Conservation (phyloP, 1,140 invertebrate genomes). For the Hermetia illucens region DNA sequence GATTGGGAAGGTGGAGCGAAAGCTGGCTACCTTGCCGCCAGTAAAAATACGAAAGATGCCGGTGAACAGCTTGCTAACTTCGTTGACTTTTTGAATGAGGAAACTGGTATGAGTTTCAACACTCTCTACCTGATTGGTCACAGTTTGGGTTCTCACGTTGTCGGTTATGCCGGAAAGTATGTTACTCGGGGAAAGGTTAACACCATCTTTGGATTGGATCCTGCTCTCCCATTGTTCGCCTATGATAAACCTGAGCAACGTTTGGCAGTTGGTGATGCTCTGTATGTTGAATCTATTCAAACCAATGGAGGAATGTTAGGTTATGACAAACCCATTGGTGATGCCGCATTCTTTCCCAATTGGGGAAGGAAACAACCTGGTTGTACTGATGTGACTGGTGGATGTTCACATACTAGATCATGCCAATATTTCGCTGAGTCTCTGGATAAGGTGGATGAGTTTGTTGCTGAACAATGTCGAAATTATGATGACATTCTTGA, state of each 20-base stretch:
- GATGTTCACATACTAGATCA: slow-evolving; percentile 28
- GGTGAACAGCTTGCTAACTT: slow-evolving; percentile 9
- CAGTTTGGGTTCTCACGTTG: slow-evolving; percentile 31
- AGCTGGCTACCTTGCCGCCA: slow-evolving; percentile 33
- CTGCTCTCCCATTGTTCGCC: slow-evolving; percentile 11
- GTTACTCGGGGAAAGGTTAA: slow-evolving; percentile 13
- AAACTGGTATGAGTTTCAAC: slow-evolving; percentile 14
- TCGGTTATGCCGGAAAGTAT: slow-evolving; percentile 21
- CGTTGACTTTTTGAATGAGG: slow-evolving; percentile 10
- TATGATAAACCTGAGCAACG: slow-evolving; percentile 13
- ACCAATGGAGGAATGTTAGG: slow-evolving; percentile 40
- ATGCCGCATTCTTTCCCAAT: slow-evolving; percentile 42
- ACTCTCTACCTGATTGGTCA: slow-evolving; percentile 12
- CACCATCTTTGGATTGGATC: slow-evolving; percentile 30
- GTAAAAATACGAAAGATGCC: slow-evolving; percentile 15
- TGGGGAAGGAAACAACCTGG: slow-evolving; percentile 32
- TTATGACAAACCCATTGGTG: slow-evolving; percentile 32
- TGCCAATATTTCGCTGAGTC: slow-evolving; percentile 29
- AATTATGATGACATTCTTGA: slow-evolving; percentile 2
- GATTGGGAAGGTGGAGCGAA: slow-evolving; percentile 35
- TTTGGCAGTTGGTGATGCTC: slow-evolving; percentile 38
- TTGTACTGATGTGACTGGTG: slow-evolving; percentile 22
- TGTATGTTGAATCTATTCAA: slow-evolving; percentile 50
- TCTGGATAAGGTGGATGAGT: slow-evolving; percentile 5
- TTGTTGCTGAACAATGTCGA: background rate